Evolutionary conservation across 2,888 invertebrate species (phyloP), one percentile per base, ranked within the genome.

Genomic region (Spisula subtruncata): DNA sequence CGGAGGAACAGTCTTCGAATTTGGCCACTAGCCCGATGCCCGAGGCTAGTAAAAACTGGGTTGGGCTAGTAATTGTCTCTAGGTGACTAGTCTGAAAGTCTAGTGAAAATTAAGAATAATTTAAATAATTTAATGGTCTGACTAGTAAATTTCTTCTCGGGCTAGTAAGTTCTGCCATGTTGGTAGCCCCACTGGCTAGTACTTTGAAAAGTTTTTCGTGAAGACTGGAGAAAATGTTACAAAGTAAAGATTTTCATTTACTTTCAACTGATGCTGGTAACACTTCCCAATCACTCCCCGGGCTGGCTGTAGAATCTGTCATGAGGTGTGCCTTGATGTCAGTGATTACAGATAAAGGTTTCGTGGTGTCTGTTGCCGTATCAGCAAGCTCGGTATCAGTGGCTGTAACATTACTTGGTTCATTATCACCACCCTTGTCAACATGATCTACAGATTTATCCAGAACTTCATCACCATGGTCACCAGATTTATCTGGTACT

Each of bases 201-300:
- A n/a, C n/a, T n/a, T n/a, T n/a, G n/a, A n/a, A n/a, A n/a, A n/a
- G n/a, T n/a, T n/a, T n/a, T n/a, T n/a, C n/a, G n/a, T n/a, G n/a
- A n/a, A n/a, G n/a, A n/a, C n/a, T n/a, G n/a, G n/a, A 41, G 41
- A 8, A 41, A 41, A 41, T 41, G 8, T 41, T 41, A 41, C 8
- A 41, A 41, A 41, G 8, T n/a, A 8, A 2, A 41, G 41, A 41
- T 41, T 41, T 41, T 41, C 2, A 75, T 18, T 75, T 75, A 75
- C 75, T 75, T 16, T 35, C 75, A 18, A 75, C 32, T 25, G 32
- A 16, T 12, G 35, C 29, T 12, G 75, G 35, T 18, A 75, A 75
- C 32, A 75, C 75, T 14, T 75, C 75, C 75, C 75, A 75, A 75
- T 75, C 75, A 75, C 75, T 75, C 32, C 75, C 75, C 32, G 32